phyloP scores from a whole-genome alignment of 1,140 invertebrate genomes.

The Drosophila pruinosa region DNA sequence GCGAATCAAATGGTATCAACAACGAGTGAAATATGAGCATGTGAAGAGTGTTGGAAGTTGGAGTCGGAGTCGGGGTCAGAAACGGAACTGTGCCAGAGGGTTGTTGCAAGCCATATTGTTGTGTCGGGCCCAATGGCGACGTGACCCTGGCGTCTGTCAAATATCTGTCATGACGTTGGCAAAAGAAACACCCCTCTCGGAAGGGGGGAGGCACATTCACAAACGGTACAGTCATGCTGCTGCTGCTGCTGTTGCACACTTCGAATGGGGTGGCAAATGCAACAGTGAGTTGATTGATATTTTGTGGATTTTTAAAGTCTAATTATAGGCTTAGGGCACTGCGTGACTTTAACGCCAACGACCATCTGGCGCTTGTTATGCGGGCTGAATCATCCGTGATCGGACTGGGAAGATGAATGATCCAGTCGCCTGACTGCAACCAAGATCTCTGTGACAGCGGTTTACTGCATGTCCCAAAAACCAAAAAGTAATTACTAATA shows the following conservation, averaged over 20 bases:
- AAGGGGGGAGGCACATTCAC: neutral
- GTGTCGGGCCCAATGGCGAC: constrained; percentile 7
- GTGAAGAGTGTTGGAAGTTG: neutral
- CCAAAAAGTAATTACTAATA: constrained; percentile 26
- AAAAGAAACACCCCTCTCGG: constrained; percentile 13
- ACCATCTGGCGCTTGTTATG: constrained; percentile 31
- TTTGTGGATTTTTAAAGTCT: constrained; percentile 31
- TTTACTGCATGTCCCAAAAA: neutral
- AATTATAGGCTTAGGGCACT: constrained; percentile 17
- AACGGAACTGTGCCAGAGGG: constrained; percentile 21
- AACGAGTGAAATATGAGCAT: constrained; percentile 28
- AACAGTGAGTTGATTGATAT: constrained; percentile 37
- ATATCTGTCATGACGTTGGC: constrained; percentile 16
- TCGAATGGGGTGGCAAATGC: neutral
- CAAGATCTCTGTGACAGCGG: neutral
- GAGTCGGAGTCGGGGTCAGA: neutral
- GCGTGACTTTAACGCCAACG: constrained; percentile 22
- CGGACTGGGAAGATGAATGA: constrained; percentile 26
- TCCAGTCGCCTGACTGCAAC: neutral
- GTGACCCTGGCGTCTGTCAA: constrained; percentile 28
- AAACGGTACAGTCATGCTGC: constrained; percentile 34
- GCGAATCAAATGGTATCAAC: constrained; percentile 13
- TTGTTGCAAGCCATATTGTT: constrained; percentile 20
- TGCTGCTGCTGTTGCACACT: neutral
- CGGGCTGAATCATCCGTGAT: constrained; percentile 7